Evolutionary conservation across 1,140 invertebrate genomes (phyloP).

Genomic region (Drosophila auraria): DNA sequence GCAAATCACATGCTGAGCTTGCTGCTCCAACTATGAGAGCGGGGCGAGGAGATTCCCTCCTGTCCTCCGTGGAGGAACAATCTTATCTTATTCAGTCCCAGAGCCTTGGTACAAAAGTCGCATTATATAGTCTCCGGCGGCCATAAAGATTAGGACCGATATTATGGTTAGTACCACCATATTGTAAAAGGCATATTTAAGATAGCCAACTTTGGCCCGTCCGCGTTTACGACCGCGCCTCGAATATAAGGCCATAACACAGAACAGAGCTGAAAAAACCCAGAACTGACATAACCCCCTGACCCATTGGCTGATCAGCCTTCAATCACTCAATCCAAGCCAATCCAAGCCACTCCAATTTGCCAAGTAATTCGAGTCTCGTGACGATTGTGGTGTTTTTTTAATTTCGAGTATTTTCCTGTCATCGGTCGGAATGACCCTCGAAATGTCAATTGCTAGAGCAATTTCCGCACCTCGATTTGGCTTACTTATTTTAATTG

Average conservation of each 20-base stretch:
- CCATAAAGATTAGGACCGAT: constrained; percentile 74
- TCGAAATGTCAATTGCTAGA: constrained; percentile 51
- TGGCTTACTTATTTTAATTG: constrained; percentile 34
- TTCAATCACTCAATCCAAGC: constrained; percentile 29
- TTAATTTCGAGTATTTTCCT: constrained; percentile 48
- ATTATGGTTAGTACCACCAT: constrained; percentile 66
- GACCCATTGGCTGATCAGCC: constrained; percentile 37
- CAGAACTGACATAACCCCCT: constrained; percentile 43
- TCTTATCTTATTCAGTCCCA: constrained; percentile 57
- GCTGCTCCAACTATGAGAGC: constrained; percentile 10
- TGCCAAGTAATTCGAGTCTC: constrained; percentile 32
- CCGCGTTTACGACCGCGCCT: constrained; percentile 34
- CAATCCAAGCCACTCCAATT: constrained; percentile 27
- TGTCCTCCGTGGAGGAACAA: constrained; percentile 34
- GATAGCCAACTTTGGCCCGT: constrained; percentile 57
- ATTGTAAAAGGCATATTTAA: constrained; percentile 74
- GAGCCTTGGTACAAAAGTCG: constrained; percentile 69
- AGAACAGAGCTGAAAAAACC: constrained; percentile 18
- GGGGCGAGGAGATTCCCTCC: constrained; percentile 24
- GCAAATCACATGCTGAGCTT: constrained; percentile 45
- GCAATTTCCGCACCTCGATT: constrained; percentile 31
- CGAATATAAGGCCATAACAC: constrained; percentile 46
- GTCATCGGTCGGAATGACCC: constrained; percentile 45
- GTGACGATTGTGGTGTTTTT: constrained; percentile 20
- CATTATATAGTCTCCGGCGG: constrained; percentile 50